Evolutionary conservation across 2,113 vertebrate species (phyloP), one percentile per base, ranked within the genome.

Genomic region (Thermophis baileyi): DNA sequence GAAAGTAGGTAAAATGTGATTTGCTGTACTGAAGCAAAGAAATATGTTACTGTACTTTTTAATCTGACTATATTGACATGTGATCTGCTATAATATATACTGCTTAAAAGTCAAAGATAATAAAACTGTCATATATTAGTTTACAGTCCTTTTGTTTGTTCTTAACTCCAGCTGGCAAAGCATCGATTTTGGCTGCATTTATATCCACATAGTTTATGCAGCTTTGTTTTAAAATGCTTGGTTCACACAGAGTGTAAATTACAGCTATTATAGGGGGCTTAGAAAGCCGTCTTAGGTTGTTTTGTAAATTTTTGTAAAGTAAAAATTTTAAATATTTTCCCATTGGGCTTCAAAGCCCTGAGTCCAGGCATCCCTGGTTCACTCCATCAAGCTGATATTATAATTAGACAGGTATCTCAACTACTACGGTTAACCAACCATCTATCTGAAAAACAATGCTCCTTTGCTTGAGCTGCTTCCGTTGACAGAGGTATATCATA

Each of bases 21-120:
- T 95, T 95, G 91, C 89, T 50, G 0, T 88, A 95, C 92, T 93
- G 92, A 94, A 96, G 90, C 63, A 94, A 92, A 95, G 85, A 89
- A 94, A 92, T 91, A 94, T 91, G 93, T 94, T 92, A 91, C 90
- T 87, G 20, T 47, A 35, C 35, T 2, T 95, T 92, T 96, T 95
- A 94, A 92, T 95, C 93, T 88, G 92, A 94, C 90, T 69, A 90
- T 89, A 94, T 0, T 90, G 94, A 94, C 93, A 93, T 93, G 85
- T 55, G 22, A 92, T 88, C 57, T 4, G 54, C 0, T 0, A 93
- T 47, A 92, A 25, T 93, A 81, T 27, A 92, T 91, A 90, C 44
- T 86, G 93, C 87, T 94, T 93, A 85, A 93, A 93, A 94, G 93
- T 91, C 91, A 94, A 88, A 93, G 94, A 74, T 85, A 93, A 89